Evolutionary conservation across 2,113 vertebrate species (phyloP).

Genomic region (Dicrurus megarhynchus): DNA sequence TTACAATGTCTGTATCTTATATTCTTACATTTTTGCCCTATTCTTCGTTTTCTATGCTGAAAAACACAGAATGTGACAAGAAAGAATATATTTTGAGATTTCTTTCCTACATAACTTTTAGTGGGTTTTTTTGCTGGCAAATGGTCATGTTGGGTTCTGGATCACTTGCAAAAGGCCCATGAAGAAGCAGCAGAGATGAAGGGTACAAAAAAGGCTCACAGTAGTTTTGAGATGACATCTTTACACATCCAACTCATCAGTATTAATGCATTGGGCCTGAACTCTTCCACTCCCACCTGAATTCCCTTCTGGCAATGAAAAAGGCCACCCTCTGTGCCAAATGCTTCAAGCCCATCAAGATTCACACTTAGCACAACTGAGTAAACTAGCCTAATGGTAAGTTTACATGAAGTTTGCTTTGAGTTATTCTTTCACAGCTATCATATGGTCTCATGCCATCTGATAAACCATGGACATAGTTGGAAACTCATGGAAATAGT

Average conservation of each 20-base stretch:
- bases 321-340: neutral
- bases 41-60: neutral
- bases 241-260: accelerated
- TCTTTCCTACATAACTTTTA: neutral
- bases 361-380: neutral
- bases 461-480: neutral
- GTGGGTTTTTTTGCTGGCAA: neutral
- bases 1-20: neutral
- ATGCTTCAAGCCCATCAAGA: neutral
- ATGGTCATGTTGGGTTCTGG: neutral
- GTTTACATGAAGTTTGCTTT: neutral
- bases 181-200: neutral
- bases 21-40: neutral
- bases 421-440: neutral
- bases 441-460: neutral
- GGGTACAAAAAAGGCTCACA: neutral
- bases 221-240: neutral
- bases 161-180: neutral
- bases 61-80: neutral
- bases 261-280: neutral
- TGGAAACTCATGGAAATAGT: neutral
- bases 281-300: neutral
- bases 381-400: neutral
- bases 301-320: neutral
- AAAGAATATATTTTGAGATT: neutral